phyloP scores from a whole-genome alignment of 2,113 vertebrate genomes.

The Antechinus stuartii region DNA sequence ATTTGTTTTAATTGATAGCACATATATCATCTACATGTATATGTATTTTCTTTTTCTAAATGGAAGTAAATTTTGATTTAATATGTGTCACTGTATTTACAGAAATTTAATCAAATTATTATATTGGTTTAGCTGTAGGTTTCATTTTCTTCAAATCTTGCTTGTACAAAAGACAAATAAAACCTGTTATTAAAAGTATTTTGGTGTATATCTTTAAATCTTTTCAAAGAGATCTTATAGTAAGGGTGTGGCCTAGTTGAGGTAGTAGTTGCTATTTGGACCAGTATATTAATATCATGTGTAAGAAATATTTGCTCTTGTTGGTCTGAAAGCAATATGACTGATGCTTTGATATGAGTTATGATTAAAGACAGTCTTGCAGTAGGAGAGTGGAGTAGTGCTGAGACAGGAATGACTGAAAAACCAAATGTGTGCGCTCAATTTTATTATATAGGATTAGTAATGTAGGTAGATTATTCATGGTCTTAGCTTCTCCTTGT shows the following conservation, averaged over 20 bases:
- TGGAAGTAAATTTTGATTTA: background rate
- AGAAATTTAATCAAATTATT: background rate
- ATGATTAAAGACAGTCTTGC: background rate
- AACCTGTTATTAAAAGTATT: background rate
- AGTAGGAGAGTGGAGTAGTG: background rate
- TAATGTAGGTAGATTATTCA: background rate
- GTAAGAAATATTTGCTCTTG: background rate
- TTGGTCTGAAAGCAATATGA: background rate
- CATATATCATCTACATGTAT: background rate
- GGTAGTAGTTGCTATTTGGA: background rate
- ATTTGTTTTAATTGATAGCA: background rate
- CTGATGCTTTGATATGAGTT: background rate
- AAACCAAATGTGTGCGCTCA: background rate
- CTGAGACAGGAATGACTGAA: background rate
- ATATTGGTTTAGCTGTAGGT: background rate
- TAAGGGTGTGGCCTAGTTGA: background rate
- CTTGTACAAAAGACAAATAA: background rate
- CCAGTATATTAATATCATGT: background rate
- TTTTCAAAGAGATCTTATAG: background rate
- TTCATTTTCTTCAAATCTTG: background rate
- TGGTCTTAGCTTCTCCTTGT: background rate
- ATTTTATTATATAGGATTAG: background rate
- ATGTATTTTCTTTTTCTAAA: background rate
- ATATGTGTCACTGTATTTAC: background rate
- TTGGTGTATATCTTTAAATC: background rate